Conservation (phyloP, 2,888 invertebrate genomes). For the Ochlodes sylvanus region DNA sequence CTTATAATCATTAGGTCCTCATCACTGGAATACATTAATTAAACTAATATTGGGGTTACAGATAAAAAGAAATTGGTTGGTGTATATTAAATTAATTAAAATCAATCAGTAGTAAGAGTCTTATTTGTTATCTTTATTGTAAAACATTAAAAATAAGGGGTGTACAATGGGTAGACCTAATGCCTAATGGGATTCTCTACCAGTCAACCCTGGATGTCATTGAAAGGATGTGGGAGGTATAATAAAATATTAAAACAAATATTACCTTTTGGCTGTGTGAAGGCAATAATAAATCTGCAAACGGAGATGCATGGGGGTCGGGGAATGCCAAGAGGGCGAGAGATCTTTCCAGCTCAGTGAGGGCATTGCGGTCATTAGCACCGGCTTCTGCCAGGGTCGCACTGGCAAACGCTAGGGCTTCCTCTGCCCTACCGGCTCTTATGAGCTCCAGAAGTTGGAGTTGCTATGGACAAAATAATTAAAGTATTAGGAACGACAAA, state of each 20-base stretch:
- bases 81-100: too few species aligned
- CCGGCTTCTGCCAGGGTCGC: conserved; percentile 95
- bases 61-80: too few species aligned
- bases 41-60: too few species aligned
- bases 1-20: too few species aligned
- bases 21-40: too few species aligned
- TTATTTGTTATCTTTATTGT: too few species aligned
- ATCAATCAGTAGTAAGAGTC: too few species aligned
- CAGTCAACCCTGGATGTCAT: too few species aligned
- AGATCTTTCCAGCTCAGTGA: conserved; percentile 95
- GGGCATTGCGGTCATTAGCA: conserved; percentile 90
- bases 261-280: conserved; percentile 96
- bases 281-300: conserved; percentile 96
- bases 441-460: conserved; percentile 95
- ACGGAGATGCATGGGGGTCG: conserved; percentile 97
- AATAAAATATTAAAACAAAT: conserved; percentile 9
- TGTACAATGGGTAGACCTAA: too few species aligned
- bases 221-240: too few species aligned
- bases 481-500: too few species aligned
- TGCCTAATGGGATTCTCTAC: too few species aligned
- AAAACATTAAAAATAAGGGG: not conserved
- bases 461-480: conserved; percentile 85
- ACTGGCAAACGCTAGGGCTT: conserved; percentile 95
- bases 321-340: conserved; percentile 98
- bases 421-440: conserved; percentile 92